Base-by-base conservation (phyloP, 2,888 invertebrate genomes). In the Lysandra bellargus region DNA sequence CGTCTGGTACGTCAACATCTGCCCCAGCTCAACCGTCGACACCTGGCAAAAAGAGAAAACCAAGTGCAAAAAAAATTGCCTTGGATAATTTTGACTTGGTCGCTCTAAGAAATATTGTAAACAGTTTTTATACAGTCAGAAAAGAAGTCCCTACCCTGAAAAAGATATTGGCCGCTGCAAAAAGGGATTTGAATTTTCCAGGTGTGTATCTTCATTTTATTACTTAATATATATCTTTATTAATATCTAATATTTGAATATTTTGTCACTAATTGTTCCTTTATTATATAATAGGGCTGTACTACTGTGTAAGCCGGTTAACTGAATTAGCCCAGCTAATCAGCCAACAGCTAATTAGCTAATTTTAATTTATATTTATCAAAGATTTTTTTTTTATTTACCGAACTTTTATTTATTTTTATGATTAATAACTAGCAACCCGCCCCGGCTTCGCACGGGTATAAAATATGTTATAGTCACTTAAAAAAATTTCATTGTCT, bases 171-270 rank as follows among this genome's bases (percentile, higher is more conserved):
- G 76, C 77, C 17, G 57, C 33, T 77, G 60, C 77, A 77, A 77
- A 77, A 77, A 76, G 57, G 76, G 76, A 76, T 44, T 76, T 76
- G 37, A 77, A 77, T 77, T 77, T 76, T 76, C 76, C 76, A 12
- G 76, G 76, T 76, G 17, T 33, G 76, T 57, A 23, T 76, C 3
- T 76, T 49, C 9, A 53, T 75, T 75, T 75, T 44, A 17, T n/a
- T 17, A 17, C n/a, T 49, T 40, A 75, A 9, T 44, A 44, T 9
- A 44, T 44, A 44, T 44, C 44, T 44, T 44, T 44, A 44, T 44
- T 44, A 44, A 44, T 44, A 44, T 9, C 44, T 44, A 44, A 44
- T 44, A 44, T 9, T 44, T 44, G 44, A 44, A 44, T 44, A 44
- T 44, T 44, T 44, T 44, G 44, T 44, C 7, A 44, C 44, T 44